Percentiles rank a stretch among this genome's conserved stretches.
phyloP scores from a whole-genome alignment of 2,113 vertebrate species.

The Trematomus loennbergii region DNA sequence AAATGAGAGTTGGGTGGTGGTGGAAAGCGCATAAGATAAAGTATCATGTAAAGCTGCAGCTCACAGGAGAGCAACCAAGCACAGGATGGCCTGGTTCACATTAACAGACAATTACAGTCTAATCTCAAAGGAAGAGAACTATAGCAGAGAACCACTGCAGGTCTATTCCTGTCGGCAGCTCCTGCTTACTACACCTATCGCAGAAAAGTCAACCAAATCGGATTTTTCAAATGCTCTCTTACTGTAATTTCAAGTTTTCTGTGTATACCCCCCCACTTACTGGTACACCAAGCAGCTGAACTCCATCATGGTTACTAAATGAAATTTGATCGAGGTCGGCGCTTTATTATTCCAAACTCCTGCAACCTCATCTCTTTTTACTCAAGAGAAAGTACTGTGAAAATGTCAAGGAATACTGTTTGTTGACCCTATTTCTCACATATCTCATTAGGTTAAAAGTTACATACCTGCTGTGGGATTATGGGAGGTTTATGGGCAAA shows the following conservation, averaged over 20 bases:
- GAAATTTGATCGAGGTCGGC: not conserved
- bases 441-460: conserved; percentile 12
- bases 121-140: conserved; percentile 70
- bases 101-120: conserved; percentile 78
- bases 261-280: no score
- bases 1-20: conserved; percentile 16
- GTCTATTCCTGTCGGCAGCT: conserved; percentile 60
- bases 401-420: conserved; percentile 20
- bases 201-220: not conserved
- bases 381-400: not conserved
- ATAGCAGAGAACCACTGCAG: conserved; percentile 51
- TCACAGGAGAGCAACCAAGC: conserved; percentile 55
- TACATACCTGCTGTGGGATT: not conserved
- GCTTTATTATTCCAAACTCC: conserved; percentile 11
- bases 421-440: conserved; percentile 25
- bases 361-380: not conserved
- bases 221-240: not conserved
- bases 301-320: not conserved
- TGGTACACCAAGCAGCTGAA: not conserved
- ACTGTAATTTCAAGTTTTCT: not conserved
- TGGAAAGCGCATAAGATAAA: conserved; percentile 27
- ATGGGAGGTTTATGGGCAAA: not conserved
- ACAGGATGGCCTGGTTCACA: conserved; percentile 77
- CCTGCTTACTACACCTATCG: conserved; percentile 28
- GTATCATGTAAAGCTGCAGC: conserved; percentile 45